Evolutionary conservation across 2,888 invertebrate genomes (phyloP), one percentile per base, ranked within the genome.

Genomic region (Uropetala carovei): DNA sequence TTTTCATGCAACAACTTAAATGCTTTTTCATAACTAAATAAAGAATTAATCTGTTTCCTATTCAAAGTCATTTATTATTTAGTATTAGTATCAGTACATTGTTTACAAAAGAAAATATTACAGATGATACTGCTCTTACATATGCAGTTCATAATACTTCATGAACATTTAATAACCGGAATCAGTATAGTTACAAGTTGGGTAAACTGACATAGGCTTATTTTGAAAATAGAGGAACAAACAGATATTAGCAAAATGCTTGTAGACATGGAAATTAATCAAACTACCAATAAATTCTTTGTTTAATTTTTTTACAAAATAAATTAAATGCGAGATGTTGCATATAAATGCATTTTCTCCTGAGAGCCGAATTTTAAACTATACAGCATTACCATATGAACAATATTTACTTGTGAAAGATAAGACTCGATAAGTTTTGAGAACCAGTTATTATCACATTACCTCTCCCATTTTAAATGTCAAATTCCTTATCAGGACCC

Each of bases 31-130:
- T 13, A 60, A 60, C 60, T 18, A 60, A 60, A 60, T 60, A 60
- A 14, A 18, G 10, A 75, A 75, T 27, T 75, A 75, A 75, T 11
- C 75, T 27, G 13, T 57, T 83, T 92, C 92, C 92, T 92, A 92
- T 92, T 92, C 92, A 92, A 92, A 92, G 81, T 92, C 92, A 92
- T 92, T 92, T 92, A 92, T 92, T 92, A 86, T 92, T 81, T 89
- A 92, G 85, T 92, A 92, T 92, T 92, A 86, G 92, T 91, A 89
- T 92, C 92, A 92, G 92, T 92, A 92, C 92, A 92, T 84, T 92
- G 92, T 92, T 92, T 92, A 92, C 92, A 92, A 92, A 92, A 92
- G 92, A 92, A 92, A 92, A 92, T 86, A 86, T 85, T 92, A 92
- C 92, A 92, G 68, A 89, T 86, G 85, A 91, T 82, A 81, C 82